Evolutionary conservation across 2,113 vertebrate genomes (phyloP), one percentile per base, ranked within the genome.

Genomic region (Grantiella picta): DNA sequence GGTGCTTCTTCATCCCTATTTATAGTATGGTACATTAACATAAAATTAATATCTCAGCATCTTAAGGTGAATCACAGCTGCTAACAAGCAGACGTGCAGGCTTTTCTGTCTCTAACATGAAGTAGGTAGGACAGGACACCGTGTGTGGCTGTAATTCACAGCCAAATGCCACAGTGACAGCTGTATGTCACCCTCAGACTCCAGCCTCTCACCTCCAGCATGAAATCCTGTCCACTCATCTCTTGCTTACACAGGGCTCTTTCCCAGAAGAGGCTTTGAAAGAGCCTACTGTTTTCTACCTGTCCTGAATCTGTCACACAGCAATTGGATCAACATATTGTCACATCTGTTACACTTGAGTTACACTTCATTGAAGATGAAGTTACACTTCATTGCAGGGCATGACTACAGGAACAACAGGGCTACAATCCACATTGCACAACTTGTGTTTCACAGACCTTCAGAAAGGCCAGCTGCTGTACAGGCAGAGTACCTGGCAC

Each of bases 161-260:
- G 60, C 1, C 60, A 73, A 60, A 60, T 1, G 1, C 38, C 5
- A 0, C 68, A 56, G 7, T 3, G 24, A 29, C 7, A 33, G 70
- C 49, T 75, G n/a, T 42, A 61, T 4, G 63, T 5, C 20, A 23
- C 11, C 9, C 61, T 33, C 0, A 0, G 31, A 50, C 16, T 16
- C 14, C 22, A 79, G 9, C 7, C 57, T 64, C 59, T 47, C 2
- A 3, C 8, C 45, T 73, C 15, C 29, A 82, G 40, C 53, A 28
- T 4, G 2, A 90, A 68, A 71, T 6, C 9, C 47, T 0, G 0
- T 16, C 42, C 47, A 59, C 31, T 25, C 23, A 56, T 17, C 28
- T 36, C 73, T 27, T 50, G 44, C 27, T 68, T 65, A 57, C 38
- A 38, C 0, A 2, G 14, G 33, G 35, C 44, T 84, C 50, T 52